Evolutionary conservation across 2,113 vertebrate species (phyloP), one percentile per base, ranked within the genome.

Genomic region (Peromyscus maniculatus): DNA sequence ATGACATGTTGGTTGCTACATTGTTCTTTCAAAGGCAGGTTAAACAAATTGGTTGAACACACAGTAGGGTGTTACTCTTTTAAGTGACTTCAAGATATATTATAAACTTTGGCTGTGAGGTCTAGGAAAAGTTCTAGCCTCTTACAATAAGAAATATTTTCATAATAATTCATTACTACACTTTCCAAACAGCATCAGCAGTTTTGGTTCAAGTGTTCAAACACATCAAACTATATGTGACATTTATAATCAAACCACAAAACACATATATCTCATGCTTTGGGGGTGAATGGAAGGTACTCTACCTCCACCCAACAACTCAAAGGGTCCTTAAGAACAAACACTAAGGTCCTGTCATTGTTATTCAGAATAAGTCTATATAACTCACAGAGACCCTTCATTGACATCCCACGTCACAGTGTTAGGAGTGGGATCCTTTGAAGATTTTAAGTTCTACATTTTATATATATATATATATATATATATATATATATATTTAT

Each of bases 311-410:
- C 19, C 7, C 86, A 5, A 66, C 24, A 55, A 78, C 43, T 22
- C 43, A 5, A 67, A 36, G 8, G 12, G 31, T 90, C 9, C 36
- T 86, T 66, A 13, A 92, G 52, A 87, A 64, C 17, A 78, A 71
- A 16, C 79, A 88, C 49, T 69, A 94, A 91, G 15, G 8, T 12
- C 95, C 69, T 83, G 22, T 57, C 28, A 21, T 86, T 80, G 43
- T 24, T 86, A 46, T 59, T 89, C 26, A 92, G 66, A 52, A 49
- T 64, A 33, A 31, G 57, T 71, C 66, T 22, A 17, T 24, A 69
- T 82, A 87, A 91, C 72, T 88, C 80, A 77, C 87, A 94, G 46
- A 82, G 80, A 72, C 10, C 15, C 26, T 96, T 15, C 22, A 21
- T 22, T 36, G 46, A 90, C 7, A 83, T 57, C 36, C 55, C 39